Evolutionary conservation across 2,888 invertebrate species (phyloP), one percentile per base, ranked within the genome.

Genomic region (Agriopis aurantiaria): DNA sequence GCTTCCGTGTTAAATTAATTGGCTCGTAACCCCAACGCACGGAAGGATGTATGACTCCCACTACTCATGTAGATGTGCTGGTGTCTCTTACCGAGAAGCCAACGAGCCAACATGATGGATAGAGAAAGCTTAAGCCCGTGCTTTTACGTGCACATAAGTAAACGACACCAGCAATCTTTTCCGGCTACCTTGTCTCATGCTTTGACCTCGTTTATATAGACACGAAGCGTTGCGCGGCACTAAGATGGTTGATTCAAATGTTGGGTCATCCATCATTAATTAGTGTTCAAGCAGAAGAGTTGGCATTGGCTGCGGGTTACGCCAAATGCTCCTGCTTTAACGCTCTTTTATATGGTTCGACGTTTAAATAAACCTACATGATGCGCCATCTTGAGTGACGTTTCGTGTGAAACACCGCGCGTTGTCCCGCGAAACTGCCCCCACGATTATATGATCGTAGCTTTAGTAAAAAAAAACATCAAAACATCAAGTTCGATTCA

Each of bases 1-100:
- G 91, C 87, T 93, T 93, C 92, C 92, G 92, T 87, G 86, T 90
- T 88, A 92, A 90, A 93, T 93, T 93, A 93, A 93, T 92, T 91
- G 92, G 91, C 79, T 90, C 86, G 88, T 90, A 88, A 89, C 73
- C 74, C 73, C 77, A 64, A 65, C 89, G 84, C 82, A 84, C 90
- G 93, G 93, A 93, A 93, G 93, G 93, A 93, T 91, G 90, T 87
- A 86, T 86, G 89, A 81, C 83, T 81, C 89, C 87, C 88, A 92
- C 92, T 90, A 91, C 90, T 93, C 92, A 93, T 91, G 89, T 91
- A 88, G 89, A 91, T 93, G 74, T 88, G 83, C 87, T 82, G 81
- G 81, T 83, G 83, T 85, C 83, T 85, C 75, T 74, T 73, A 67
- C 73, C 68, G 68, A 69, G 66, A 64, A 71, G 63, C 70, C 63